Conservation (phyloP, 2,888 invertebrate species). For the Andrena bicolor region DNA sequence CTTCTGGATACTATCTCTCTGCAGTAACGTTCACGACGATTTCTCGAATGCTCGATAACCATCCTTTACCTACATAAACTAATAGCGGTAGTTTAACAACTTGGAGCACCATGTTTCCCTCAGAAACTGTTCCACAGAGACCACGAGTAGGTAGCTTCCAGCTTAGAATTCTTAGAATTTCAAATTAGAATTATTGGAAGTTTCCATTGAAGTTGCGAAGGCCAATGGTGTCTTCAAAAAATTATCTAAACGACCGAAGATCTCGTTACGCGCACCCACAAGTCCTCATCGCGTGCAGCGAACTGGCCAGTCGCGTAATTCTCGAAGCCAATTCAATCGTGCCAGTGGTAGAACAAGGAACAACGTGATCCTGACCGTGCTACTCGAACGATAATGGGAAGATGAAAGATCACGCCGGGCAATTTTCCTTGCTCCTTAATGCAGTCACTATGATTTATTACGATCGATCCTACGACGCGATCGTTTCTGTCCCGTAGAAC, state of each 20-base stretch:
- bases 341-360: conserved; percentile 33
- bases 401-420: conserved; percentile 61
- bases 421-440: conserved; percentile 55
- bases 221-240: background rate
- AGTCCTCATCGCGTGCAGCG: background rate
- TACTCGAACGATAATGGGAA: conserved; percentile 58
- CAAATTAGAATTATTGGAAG: background rate
- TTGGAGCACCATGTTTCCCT: background rate
- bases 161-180: background rate
- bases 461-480: conserved; percentile 11
- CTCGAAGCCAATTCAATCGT: conserved; percentile 38
- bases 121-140: too few species aligned
- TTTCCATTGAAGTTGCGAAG: background rate
- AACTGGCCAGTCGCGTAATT: conserved; percentile 31
- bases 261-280: conserved; percentile 16
- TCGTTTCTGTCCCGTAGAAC: background rate
- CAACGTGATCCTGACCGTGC: conserved; percentile 59
- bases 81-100: background rate
- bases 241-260: background rate
- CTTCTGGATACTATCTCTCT: conserved; percentile 13
- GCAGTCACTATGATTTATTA: conserved; percentile 46
- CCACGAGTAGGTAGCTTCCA: too few species aligned
- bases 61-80: background rate
- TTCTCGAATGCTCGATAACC: background rate
- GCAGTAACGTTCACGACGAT: background rate